Evolutionary conservation across 2,797 vertebrate genomes (phyloP).

Genomic region (Parauchenoglanis punctatus): DNA sequence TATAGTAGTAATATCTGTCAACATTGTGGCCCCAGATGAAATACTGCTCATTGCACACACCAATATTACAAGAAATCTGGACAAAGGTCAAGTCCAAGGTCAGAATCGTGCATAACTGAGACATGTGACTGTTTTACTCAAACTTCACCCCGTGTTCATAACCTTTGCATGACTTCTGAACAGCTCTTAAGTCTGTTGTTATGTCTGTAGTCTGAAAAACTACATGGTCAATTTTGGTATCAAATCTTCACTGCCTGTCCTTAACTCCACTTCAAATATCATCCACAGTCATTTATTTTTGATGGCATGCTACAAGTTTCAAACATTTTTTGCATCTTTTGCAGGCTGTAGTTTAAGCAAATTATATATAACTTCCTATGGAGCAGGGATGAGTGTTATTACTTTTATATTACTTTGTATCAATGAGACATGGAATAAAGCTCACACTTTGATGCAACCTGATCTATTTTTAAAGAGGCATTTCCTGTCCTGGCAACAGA

Average conservation of each 20-base stretch:
- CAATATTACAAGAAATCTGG: too few relatives aligned
- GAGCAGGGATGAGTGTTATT: neutral
- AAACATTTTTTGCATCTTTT: neutral
- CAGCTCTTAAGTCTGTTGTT: neutral
- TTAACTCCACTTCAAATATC: neutral
- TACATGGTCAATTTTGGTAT: neutral
- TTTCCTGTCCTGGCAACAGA: neutral
- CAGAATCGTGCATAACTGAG: neutral
- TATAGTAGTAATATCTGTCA: too few relatives aligned
- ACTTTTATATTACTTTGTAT: neutral
- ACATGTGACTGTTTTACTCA: neutral
- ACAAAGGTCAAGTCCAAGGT: neutral
- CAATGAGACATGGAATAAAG: neutral
- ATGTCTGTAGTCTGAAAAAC: neutral
- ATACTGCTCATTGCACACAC: too few relatives aligned
- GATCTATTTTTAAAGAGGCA: neutral
- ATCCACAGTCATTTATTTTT: neutral
- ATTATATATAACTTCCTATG: neutral
- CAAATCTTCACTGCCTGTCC: neutral
- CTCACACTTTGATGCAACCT: neutral
- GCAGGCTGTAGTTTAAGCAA: neutral
- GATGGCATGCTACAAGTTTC: neutral
- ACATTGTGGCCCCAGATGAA: too few relatives aligned
- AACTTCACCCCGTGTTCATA: neutral
- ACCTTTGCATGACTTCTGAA: neutral